A percentile compares a stretch with the other conserved stretches of the same genome.
These are phyloP conservation scores for Rhinichthys klamathensis DNA, from an alignment of 2,113 vertebrate species.

Conservation along the genomic window DNA sequence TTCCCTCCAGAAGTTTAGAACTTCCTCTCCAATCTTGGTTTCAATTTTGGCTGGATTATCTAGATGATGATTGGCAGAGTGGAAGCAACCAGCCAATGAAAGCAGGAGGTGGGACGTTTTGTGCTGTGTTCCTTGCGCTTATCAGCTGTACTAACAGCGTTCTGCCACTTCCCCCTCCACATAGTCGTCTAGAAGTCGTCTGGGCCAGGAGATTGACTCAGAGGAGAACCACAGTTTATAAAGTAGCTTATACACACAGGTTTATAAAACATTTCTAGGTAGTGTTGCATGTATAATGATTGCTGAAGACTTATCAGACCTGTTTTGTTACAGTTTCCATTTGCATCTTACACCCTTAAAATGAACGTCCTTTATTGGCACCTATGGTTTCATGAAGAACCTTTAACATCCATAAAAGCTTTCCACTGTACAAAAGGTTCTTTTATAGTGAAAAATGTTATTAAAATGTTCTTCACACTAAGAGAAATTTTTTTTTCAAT, in stretches of 20 bases:
- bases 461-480: no score
- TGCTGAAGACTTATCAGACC: neutral
- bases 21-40: neutral
- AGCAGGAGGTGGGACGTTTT: neutral
- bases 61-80: neutral
- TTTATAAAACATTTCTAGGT: constrained; percentile 12
- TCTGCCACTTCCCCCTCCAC: constrained; percentile 14
- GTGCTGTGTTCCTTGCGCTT: neutral
- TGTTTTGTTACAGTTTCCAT: neutral
- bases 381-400: no score
- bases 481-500: no score
- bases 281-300: neutral
- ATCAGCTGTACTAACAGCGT: constrained; percentile 1
- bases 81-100: neutral
- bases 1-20: neutral
- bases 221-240: neutral
- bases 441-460: no score
- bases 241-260: neutral
- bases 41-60: constrained; percentile 5
- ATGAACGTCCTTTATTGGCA: no score
- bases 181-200: neutral
- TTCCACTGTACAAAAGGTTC: no score
- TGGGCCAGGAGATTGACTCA: neutral
- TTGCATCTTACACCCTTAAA: no score
- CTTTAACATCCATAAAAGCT: no score